Base-by-base conservation (phyloP, 2,113 vertebrate genomes). In the Sapayoa aenigma region DNA sequence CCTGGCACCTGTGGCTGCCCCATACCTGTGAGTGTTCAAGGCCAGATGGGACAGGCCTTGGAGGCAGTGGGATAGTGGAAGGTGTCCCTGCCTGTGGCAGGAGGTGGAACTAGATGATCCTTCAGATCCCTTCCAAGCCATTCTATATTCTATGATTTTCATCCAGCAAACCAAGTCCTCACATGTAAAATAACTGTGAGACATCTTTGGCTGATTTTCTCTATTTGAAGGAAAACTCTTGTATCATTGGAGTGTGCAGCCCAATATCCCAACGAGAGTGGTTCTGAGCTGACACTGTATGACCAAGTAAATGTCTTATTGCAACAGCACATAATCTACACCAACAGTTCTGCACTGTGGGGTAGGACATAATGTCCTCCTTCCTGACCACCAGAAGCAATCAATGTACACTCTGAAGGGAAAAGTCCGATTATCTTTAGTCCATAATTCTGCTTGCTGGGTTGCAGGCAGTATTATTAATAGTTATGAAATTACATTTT, bases 401-500 rank as follows among this genome's bases (percentile, higher is more conserved):
- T 66, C 62, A 87, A 55, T 33, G 22, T 65, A 33, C 31, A 68
- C 21, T 27, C 50, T 74, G 66, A 63, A 78, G 66, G 27, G 42
- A 49, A 53, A 83, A n/a, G 50, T 55, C 33, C 79, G 67, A 69
- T 79, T 71, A 75, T 68, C 39, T 69, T 60, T 25, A 75, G 49
- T 35, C 30, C 18, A 20, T 74, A 87, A 68, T 79, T 93, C 39
- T 74, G n/a, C 62, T 69, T 75, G 39, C 24, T 49, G 2, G 1
- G 23, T 33, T 72, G 23, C 37, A 55, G n/a, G 46, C 72, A 4
- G 62, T 46, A 81, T 95, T 96, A 94, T 83, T 97, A 95, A 93
- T 69, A 95, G 71, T 30, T 74, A 75, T 93, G 94, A 93, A 95
- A 92, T 85, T 93, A 82, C 47, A 82, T 96, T 94, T 95, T 60